Base-by-base conservation (phyloP, 2,797 vertebrate species). In the Eulemur rubriventer region DNA sequence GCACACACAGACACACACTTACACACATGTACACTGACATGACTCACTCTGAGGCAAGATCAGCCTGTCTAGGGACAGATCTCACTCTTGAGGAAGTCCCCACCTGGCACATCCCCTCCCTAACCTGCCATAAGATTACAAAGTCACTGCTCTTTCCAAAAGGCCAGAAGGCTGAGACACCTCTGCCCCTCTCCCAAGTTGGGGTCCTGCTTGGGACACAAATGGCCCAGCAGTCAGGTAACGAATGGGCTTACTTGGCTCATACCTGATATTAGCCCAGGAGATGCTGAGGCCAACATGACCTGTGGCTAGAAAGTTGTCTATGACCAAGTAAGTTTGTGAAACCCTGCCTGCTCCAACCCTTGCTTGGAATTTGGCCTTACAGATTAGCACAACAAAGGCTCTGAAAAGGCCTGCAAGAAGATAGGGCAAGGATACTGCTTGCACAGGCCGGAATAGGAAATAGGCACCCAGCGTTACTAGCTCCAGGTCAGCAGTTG, bases 131-230 rank as follows among this genome's bases (percentile, higher is more conserved):
- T 48, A 20, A 46, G 22, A 61, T 50, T 57, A 63, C 18, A 59
- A 28, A 91, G 41, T 85, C 69, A 22, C 75, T 72, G 48, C 22
- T 81, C 22, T 93, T 86, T 52, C 72, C 24, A 63, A 87, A 92
- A 76, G 9, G n/a, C 76, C 59, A 48, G 67, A 76, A 81, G 41
- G 13, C 24, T 8, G 8, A 10, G n/a, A 76, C 13, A 43, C 24
- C n/a, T 65, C 84, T 59, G n/a, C 28, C 46, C 7, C 4, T 8
- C 24, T 8, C 33, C 6, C 22, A 52, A 93, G 18, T 41, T n/a
- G 13, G 61, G 38, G 18, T 76, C 72, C 72, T 91, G 38, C 35
- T 82, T 57, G 43, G 70, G 61, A 69, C 55, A 43, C 52, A 80
- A 2, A 63, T 22, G 38, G 13, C 69, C 81, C 67, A 75, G 10